Evolutionary conservation across 2,113 vertebrate species (phyloP), one percentile per base, ranked within the genome.

Genomic region (Erinaceus europaeus): DNA sequence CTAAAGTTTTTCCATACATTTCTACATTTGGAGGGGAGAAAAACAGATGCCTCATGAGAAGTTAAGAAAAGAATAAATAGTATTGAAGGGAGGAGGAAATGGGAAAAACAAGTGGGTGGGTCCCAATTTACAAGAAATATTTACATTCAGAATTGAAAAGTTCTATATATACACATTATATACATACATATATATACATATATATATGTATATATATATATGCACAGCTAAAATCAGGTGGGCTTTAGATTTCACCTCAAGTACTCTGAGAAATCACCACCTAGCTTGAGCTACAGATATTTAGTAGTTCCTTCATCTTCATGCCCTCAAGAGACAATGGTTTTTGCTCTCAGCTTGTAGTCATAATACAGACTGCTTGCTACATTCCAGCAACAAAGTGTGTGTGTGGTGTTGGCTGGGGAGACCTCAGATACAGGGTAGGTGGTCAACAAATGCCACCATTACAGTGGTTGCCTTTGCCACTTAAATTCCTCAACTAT

Each of bases 111-210:
- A 90, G 86, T 65, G 38, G 78, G 53, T 57, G 1, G 90, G 62
- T 57, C 57, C 59, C 53, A 40, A 86, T 96, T 94, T 96, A 93
- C 95, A 95, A 72, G 90, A 93, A 92, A 93, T 97, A 97, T 97
- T 97, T 97, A 97, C 96, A 97, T 86, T 96, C 78, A 9, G 69
- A 96, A 93, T 94, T 94, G 93, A 89, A 92, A 96, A 96, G 90
- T 91, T 93, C 92, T 94, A 88, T 96, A 95, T 95, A 97, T 91
- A 97, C 90, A 96, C 36, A 62, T 85, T 93, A 86, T 93, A 53
- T 91, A 94, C 75, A 95, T 86, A 95, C 86, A 84, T 95, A 44
- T 71, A 96, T 48, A 67, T 78, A 89, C 73, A 92, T 86, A 95
- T 87, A 84, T 95, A 44, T 71, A 96, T 48, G 71, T 78, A 89